phyloP scores from a whole-genome alignment of 1,140 invertebrate species.

The Chrysomallon squamiferum region DNA sequence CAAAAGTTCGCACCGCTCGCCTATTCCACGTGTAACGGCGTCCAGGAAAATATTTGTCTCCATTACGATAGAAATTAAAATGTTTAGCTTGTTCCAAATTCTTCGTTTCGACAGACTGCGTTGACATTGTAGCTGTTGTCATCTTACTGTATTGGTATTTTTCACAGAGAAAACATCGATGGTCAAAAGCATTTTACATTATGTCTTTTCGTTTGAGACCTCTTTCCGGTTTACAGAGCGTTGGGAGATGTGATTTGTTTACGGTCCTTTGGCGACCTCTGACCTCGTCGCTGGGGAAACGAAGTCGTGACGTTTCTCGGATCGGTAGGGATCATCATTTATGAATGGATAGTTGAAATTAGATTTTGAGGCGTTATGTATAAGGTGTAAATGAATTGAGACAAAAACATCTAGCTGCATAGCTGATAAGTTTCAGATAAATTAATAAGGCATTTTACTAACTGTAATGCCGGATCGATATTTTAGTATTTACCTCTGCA shows the following conservation, averaged over 20 bases:
- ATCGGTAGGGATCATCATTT: too few relatives aligned
- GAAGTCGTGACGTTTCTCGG: neutral
- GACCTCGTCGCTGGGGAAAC: slow-evolving; percentile 9
- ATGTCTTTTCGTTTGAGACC: neutral
- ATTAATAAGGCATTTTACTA: too few relatives aligned
- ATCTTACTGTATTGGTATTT: too few relatives aligned
- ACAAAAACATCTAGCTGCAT: too few relatives aligned
- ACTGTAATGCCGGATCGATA: too few relatives aligned
- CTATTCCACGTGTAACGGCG: slow-evolving; percentile 30
- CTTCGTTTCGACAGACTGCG: neutral
- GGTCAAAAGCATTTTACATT: neutral
- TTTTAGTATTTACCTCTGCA: too few relatives aligned
- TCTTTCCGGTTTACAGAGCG: slow-evolving; percentile 1
- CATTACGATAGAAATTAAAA: slow-evolving; percentile 35
- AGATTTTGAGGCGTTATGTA: too few relatives aligned
- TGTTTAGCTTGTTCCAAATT: slow-evolving; percentile 27
- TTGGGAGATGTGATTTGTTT: slow-evolving; percentile 13
- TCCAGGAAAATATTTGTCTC: slow-evolving; percentile 27
- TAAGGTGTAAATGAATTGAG: too few relatives aligned
- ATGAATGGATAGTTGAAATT: too few relatives aligned
- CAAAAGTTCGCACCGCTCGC: slow-evolving; percentile 31
- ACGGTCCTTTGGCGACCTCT: slow-evolving; percentile 4
- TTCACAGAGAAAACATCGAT: too few relatives aligned
- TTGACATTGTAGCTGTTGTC: too few relatives aligned
- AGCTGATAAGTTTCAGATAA: too few relatives aligned